Evolutionary conservation across 2,888 invertebrate species (phyloP), one percentile per base, ranked within the genome.

Genomic region (Mimachlamys varia): DNA sequence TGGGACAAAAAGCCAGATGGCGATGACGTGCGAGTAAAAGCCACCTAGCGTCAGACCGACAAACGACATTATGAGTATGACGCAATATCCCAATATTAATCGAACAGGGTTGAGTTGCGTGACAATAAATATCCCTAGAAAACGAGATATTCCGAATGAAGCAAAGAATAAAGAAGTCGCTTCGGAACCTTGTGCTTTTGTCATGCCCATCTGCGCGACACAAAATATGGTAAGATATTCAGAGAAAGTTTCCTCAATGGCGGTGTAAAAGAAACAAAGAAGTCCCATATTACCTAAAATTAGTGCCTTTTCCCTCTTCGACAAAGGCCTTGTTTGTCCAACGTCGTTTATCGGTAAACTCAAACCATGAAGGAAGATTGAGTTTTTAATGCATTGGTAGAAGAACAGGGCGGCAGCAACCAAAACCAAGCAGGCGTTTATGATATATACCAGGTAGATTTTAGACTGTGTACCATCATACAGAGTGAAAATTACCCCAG

Each of bases 1-100:
- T 49, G 87, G 87, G 4, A 50, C 50, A 22, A 87, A 87, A 33
- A 89, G 76, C 89, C 89, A 89, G 62, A 89, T 89, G 19, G 87
- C 89, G 2, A 89, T 87, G 27, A 50, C 49, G 13, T 76, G 87
- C 0, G 27, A 50, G 15, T 50, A 89, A 19, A 76, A 49, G 2
- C 87, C 89, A 15, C 87, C 55, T 17, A 89, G 15, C 0, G 87
- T 76, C 89, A 89, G 44, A 2, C 76, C 89, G 3, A 89, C 89
- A 27, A 87, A 87, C 2, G 89, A 62, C 76, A 89, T 27, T 22
- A 89, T 76, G 5, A 89, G 50, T 10, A 76, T 50, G 4, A 76
- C n/a, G 49, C 76, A 89, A 87, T 87, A 89, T 10, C 62, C n/a
- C 0, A 37, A 76, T 1, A 76, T 15, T 33, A 76, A 33, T 12